Evolutionary conservation across 2,888 invertebrate genomes (phyloP).

Genomic region (Nycteola revayana): DNA sequence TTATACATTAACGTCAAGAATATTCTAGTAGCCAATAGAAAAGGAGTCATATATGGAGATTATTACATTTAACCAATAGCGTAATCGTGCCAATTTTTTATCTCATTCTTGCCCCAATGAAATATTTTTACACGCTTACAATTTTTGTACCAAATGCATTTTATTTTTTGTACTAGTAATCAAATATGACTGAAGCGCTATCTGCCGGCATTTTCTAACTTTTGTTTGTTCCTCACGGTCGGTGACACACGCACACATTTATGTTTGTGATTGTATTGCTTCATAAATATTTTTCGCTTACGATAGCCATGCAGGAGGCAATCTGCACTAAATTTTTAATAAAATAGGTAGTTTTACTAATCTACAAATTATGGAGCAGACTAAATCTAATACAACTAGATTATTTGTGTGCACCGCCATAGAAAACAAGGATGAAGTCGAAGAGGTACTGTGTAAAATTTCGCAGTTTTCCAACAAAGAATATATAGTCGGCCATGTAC

Average conservation of each 20-base stretch:
- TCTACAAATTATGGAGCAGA: slow-evolving; percentile 81
- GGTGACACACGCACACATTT: slow-evolving; percentile 61
- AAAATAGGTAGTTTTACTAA: slow-evolving; percentile 78
- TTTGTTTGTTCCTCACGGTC: slow-evolving; percentile 34
- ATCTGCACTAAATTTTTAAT: slow-evolving; percentile 81
- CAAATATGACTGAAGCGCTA: slow-evolving; percentile 35
- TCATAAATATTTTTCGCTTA: slow-evolving; percentile 81
- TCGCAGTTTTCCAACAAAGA: slow-evolving; percentile 76
- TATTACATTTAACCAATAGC: no score
- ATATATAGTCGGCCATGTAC: slow-evolving; percentile 77
- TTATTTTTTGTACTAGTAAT: slow-evolving; percentile 10
- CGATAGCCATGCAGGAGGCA: slow-evolving; percentile 84
- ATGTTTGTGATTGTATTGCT: slow-evolving; percentile 73
- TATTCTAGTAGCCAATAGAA: no score
- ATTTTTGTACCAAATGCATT: slow-evolving; percentile 14
- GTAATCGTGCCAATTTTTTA: no score
- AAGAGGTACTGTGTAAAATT: slow-evolving; percentile 88
- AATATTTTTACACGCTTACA: no score
- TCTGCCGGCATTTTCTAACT: slow-evolving; percentile 39
- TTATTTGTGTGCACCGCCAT: slow-evolving; percentile 91
- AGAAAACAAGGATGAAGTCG: slow-evolving; percentile 94
- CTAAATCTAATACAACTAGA: slow-evolving; percentile 84
- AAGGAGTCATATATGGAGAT: no score
- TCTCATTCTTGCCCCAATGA: no score
- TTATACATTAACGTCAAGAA: no score